These are phyloP conservation scores for Leucophenga montana DNA, from an alignment of 2,888 invertebrate species.

Conservation along the genomic window DNA sequence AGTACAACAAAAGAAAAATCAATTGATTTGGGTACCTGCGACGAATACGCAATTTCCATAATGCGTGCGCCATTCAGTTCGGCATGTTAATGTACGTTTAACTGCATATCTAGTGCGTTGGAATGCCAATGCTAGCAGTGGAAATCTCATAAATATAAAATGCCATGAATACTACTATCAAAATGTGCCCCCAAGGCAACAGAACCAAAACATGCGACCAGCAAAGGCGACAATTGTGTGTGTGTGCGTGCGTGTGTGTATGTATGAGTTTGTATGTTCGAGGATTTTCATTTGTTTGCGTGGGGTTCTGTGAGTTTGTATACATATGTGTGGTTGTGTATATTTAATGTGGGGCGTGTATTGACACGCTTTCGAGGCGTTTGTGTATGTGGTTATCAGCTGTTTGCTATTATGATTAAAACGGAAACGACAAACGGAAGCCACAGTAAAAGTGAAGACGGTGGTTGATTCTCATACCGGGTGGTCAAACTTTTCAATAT, in stretches of 20 bases:
- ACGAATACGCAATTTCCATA: conserved; percentile 26
- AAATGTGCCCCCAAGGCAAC: conserved; percentile 2
- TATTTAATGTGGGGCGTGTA: conserved; percentile 1
- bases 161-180: conserved; percentile 21
- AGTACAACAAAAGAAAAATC: conserved; percentile 4
- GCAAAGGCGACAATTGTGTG: too few relatives aligned
- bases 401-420: conserved; percentile 58
- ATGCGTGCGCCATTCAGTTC: neutral
- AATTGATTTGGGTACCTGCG: neutral
- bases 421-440: conserved; percentile 47
- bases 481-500: neutral
- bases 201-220: too few relatives aligned
- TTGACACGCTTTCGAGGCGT: conserved; percentile 3
- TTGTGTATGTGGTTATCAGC: conserved; percentile 53
- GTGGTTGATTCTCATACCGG: neutral
- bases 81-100: neutral
- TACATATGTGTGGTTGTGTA: conserved; percentile 39
- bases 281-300: neutral
- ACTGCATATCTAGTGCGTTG: neutral
- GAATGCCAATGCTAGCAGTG: neutral
- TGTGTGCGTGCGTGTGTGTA: too few relatives aligned
- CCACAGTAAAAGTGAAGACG: conserved; percentile 16
- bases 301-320: conserved; percentile 37
- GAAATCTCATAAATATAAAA: neutral
- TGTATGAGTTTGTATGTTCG: too few relatives aligned